Evolutionary conservation across 2,113 vertebrate genomes (phyloP), one percentile per base, ranked within the genome.

Genomic region (Bolborhynchus lineola): DNA sequence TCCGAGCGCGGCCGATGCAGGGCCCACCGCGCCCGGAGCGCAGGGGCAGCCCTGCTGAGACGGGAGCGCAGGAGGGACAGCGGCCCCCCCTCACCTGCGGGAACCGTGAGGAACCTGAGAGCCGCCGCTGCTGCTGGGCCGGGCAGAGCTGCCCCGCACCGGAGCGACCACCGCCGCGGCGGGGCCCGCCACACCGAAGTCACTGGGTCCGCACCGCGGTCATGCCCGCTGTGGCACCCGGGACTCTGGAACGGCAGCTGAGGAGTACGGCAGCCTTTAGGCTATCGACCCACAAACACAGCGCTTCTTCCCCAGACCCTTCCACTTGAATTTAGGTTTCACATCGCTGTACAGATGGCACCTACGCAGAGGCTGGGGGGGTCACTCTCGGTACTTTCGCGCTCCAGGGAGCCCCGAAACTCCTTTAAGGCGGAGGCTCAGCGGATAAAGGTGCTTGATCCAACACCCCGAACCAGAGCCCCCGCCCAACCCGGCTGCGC

Each of bases 21-120:
- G 26, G 21, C 53, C 14, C 31, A 21, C 10, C 2, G 2, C 0
- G 0, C 5, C 5, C 1, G 26, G 37, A 8, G 33, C 7, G 31
- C 31, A 5, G 4, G 8, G 18, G 21, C 21, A 11, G 57, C 33
- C 21, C 21, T 35, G 21, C 21, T 35, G 57, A n/a, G n/a, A 59
- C 57, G 33, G 57, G 6, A 35, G 57, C 13, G 33, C 13, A 35
- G 21, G 21, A 35, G 57, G 57, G 57, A 14, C 57, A 24, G 33
- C 21, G 33, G 9, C 57, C 33, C 24, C 33, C 33, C 33, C 57
- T 7, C 21, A 35, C 20, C 57, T 23, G 57, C 9, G 33, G 33
- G 57, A 24, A 35, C 57, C n/a, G 13, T 7, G 57, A 59, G 57
- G 57, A 59, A 10, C 21, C 33, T 9, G 21, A 59, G 33, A 24